Conservation (phyloP, 1,140 invertebrate genomes). For the Diabrotica virgifera region DNA sequence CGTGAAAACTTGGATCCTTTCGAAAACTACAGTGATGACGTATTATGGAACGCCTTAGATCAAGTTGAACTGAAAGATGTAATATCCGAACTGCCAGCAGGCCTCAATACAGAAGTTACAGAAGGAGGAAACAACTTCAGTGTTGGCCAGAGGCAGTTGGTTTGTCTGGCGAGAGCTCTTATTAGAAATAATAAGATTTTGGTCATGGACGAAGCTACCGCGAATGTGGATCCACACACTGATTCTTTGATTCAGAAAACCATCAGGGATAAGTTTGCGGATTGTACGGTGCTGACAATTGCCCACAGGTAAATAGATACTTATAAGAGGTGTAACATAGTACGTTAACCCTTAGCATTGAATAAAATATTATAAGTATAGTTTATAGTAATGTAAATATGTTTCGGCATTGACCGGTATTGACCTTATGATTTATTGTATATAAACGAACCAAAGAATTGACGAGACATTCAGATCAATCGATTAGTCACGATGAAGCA, state of each 20-base stretch:
- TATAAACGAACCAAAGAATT: too few relatives aligned
- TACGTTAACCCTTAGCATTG: too few relatives aligned
- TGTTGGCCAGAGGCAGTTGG: conserved; percentile 55
- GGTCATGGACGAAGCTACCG: conserved; percentile 61
- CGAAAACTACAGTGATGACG: conserved; percentile 64
- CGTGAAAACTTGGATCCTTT: conserved; percentile 88
- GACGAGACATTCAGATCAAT: too few relatives aligned
- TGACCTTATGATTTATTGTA: too few relatives aligned
- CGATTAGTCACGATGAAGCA: too few relatives aligned
- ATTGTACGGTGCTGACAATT: conserved; percentile 71
- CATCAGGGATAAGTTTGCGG: conserved; percentile 58
- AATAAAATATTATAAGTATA: too few relatives aligned
- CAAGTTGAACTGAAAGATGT: conserved; percentile 70
- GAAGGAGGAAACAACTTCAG: conserved; percentile 61
- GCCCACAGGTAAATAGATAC: conserved; percentile 57
- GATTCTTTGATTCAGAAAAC: conserved; percentile 62
- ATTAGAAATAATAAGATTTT: conserved; percentile 57
- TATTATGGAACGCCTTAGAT: conserved; percentile 80
- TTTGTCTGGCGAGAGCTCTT: conserved; percentile 58
- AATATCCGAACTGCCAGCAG: conserved; percentile 51
- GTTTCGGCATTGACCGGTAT: too few relatives aligned
- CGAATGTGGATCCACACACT: conserved; percentile 61
- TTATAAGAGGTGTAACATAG: too few relatives aligned
- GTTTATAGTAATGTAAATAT: too few relatives aligned
- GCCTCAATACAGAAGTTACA: conserved; percentile 55